A percentile compares a stretch with the other conserved stretches of the same genome.
phyloP scores from a whole-genome alignment of 2,113 vertebrate genomes.

The Perca fluviatilis region DNA sequence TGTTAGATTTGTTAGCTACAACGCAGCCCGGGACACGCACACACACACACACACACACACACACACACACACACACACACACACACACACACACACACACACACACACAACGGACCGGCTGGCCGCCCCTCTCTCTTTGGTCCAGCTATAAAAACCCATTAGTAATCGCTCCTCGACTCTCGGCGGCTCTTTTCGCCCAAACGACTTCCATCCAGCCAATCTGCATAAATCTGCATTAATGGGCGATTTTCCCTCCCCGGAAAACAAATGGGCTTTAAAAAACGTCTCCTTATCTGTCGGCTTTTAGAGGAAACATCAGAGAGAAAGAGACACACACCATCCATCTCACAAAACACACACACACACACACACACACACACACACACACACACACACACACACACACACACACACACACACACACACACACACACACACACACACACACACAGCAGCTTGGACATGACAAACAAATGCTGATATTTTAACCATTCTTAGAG shows the following conservation, averaged over 20 bases:
- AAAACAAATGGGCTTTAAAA: slow-evolving; percentile 73
- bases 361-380: slow-evolving; percentile 17
- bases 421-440: slow-evolving; percentile 10
- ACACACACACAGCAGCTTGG: not conserved
- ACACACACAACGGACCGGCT: slow-evolving; percentile 21
- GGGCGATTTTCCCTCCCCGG: slow-evolving; percentile 53
- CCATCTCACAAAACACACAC: slow-evolving; percentile 6
- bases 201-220: slow-evolving; percentile 72
- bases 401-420: slow-evolving; percentile 21
- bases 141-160: slow-evolving; percentile 67
- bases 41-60: slow-evolving; percentile 25
- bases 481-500: too few species aligned
- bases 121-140: slow-evolving; percentile 47
- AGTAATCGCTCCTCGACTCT: slow-evolving; percentile 75
- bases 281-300: slow-evolving; percentile 41
- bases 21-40: slow-evolving; percentile 14
- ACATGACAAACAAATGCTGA: too few species aligned
- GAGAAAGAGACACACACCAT: slow-evolving; percentile 1
- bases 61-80: slow-evolving; percentile 39
- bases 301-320: slow-evolving; percentile 46
- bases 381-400: too few species aligned
- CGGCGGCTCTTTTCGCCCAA: slow-evolving; percentile 70
- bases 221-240: slow-evolving; percentile 80
- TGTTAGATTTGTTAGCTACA: slow-evolving; percentile 43
- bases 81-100: slow-evolving; percentile 34